Conservation (phyloP, 2,888 invertebrate genomes). For the Microctonus hyperodae region DNA sequence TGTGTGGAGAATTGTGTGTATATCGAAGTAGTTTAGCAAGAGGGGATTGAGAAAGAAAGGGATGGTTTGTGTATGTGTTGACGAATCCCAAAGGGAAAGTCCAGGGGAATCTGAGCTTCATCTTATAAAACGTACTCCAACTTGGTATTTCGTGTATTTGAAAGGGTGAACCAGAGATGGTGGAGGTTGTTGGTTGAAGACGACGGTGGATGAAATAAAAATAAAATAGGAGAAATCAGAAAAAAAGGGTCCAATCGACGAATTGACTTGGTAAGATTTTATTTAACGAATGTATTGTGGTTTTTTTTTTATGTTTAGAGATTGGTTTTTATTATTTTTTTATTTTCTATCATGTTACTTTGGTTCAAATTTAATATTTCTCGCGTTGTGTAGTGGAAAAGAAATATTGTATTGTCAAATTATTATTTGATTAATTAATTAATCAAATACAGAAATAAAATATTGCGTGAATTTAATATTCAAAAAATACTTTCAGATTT, state of each 20-base stretch:
- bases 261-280: constrained; percentile 14
- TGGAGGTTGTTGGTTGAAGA: background rate
- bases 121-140: constrained; percentile 5
- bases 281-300: background rate
- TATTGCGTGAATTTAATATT: too few species aligned
- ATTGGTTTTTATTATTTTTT: background rate
- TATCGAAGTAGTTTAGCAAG: too few species aligned
- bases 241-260: background rate
- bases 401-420: too few species aligned
- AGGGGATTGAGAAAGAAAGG: too few species aligned
- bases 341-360: background rate
- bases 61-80: background rate
- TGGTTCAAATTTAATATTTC: background rate
- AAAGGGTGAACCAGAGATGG: background rate
- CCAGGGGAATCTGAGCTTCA: constrained; percentile 10
- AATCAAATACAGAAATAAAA: too few species aligned
- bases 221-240: constrained; percentile 1
- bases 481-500: too few species aligned
- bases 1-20: background rate
- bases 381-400: too few species aligned
- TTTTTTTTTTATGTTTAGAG: background rate
- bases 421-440: too few species aligned
- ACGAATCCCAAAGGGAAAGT: constrained; percentile 7
- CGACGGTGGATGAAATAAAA: background rate
- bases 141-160: background rate